These are phyloP conservation scores for Lissocephala sabroskyi DNA, from an alignment of 2,888 invertebrate genomes.

Conservation along the genomic window DNA sequence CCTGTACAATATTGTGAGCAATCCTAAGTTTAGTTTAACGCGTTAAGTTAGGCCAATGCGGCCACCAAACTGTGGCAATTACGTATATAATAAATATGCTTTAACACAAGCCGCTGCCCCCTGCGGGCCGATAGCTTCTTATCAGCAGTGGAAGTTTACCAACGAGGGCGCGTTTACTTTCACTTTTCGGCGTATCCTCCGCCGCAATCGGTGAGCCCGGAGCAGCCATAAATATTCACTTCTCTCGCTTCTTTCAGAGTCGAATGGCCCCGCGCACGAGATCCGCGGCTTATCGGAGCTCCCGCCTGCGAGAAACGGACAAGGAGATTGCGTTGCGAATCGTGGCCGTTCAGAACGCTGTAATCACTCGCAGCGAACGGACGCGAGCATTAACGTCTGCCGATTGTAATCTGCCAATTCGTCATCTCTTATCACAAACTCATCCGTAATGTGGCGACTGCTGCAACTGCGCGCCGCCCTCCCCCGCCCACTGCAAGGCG, in stretches of 20 bases:
- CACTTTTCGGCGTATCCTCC: too few relatives aligned
- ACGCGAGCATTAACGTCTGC: slow-evolving; percentile 16
- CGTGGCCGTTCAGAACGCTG: slow-evolving; percentile 56
- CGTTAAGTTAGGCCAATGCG: too few relatives aligned
- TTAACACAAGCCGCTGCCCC: neutral
- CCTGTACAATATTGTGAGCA: too few relatives aligned
- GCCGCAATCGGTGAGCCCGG: too few relatives aligned
- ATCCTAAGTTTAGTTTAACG: too few relatives aligned
- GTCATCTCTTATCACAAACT: slow-evolving; percentile 7
- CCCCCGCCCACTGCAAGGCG: slow-evolving; percentile 23
- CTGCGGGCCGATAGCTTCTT: too few relatives aligned
- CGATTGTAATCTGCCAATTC: neutral
- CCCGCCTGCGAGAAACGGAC: slow-evolving; percentile 23
- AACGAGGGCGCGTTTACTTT: too few relatives aligned
- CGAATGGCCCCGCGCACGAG: neutral
- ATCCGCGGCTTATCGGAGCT: slow-evolving; percentile 16
- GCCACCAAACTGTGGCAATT: too few relatives aligned
- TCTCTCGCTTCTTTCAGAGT: slow-evolving; percentile 7
- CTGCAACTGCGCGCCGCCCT: slow-evolving; percentile 55
- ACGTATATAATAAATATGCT: neutral
- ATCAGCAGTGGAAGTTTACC: too few relatives aligned
- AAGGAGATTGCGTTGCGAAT: slow-evolving; percentile 18
- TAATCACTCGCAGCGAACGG: slow-evolving; percentile 54
- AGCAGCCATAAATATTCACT: slow-evolving; percentile 11
- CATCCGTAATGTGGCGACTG: slow-evolving; percentile 57